Base-by-base conservation (phyloP, 2,797 vertebrate species). In the Melanotaenia nigrans region DNA sequence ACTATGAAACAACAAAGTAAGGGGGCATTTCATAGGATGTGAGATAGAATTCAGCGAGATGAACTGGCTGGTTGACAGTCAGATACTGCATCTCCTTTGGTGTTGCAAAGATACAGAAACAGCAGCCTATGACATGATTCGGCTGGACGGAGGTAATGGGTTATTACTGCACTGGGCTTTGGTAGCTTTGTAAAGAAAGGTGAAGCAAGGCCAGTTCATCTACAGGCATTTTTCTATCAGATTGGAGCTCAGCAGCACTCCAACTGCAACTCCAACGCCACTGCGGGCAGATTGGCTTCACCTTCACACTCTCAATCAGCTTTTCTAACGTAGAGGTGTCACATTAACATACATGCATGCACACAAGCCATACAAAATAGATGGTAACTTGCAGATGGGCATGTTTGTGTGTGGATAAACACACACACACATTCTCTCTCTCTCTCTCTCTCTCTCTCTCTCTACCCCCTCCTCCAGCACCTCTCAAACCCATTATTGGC, bases 401-500 rank as follows among this genome's bases (percentile, higher is more conserved):
- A 82, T 89, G 87, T 89, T 87, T 88, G 88, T 83, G 84, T 87
- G 85, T 65, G 13, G 79, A 81, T 85, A 90, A n/a, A n/a, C 84
- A 90, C 77, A 86, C 81, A 71, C 81, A 75, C 63, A 72, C 69
- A 75, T 71, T 28, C 28, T 28, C 3, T 28, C 3, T 28, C 28
- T 28, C 28, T 28, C 28, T 28, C 28, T 28, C 28, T 28, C 28
- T 28, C 3, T 28, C 3, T 28, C 28, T 68, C 83, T 84, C 86
- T 73, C 81, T 75, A 81, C 81, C 89, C 86, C 92, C 87, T 89
- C 28, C 90, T 88, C 89, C 90, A 85, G 88, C 88, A 92, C 90
- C 92, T 92, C 91, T 93, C 91, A 88, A 92, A 92, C 87, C 91
- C 91, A 90, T 93, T 90, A 92, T 92, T 92, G 91, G 91, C 90